Conservation (phyloP, 1,140 invertebrate species). For the Carcinoscorpius rotundicauda region DNA sequence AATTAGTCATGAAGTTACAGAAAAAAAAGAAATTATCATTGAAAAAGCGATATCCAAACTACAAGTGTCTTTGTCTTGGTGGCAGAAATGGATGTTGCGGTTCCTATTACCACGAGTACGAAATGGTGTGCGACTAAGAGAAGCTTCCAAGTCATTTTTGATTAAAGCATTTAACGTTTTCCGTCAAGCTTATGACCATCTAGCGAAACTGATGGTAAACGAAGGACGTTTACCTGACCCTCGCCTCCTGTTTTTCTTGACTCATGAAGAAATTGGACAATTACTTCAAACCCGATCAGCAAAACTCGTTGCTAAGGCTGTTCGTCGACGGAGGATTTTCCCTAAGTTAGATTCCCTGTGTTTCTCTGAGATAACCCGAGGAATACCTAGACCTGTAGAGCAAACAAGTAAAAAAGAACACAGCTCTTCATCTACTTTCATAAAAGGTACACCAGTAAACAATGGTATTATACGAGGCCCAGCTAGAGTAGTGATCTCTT, state of each 20-base stretch:
- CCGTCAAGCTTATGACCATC: constrained; percentile 43
- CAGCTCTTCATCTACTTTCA: no score
- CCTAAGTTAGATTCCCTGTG: no score
- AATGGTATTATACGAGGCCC: constrained; percentile 48
- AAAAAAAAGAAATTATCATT: no score
- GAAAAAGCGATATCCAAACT: no score
- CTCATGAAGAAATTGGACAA: constrained; percentile 47
- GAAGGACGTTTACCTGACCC: constrained; percentile 49
- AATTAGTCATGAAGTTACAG: no score
- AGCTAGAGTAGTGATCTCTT: constrained; percentile 49
- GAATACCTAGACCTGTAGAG: no score
- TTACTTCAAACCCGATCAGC: constrained; percentile 44
- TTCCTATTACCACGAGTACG: no score
- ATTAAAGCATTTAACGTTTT: constrained; percentile 42
- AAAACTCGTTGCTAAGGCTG: constrained; percentile 43
- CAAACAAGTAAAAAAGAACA: no score
- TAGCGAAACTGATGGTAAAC: constrained; percentile 44
- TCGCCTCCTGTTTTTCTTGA: constrained; percentile 55
- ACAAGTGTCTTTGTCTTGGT: no score
- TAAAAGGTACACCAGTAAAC: constrained; percentile 52
- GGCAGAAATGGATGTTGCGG: no score
- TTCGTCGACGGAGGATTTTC: background rate
- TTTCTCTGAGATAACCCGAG: no score
- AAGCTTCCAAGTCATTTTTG: constrained; percentile 13
- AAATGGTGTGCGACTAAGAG: no score